phyloP scores from a whole-genome alignment of 2,888 invertebrate species.

The Oligia fasciuncula region DNA sequence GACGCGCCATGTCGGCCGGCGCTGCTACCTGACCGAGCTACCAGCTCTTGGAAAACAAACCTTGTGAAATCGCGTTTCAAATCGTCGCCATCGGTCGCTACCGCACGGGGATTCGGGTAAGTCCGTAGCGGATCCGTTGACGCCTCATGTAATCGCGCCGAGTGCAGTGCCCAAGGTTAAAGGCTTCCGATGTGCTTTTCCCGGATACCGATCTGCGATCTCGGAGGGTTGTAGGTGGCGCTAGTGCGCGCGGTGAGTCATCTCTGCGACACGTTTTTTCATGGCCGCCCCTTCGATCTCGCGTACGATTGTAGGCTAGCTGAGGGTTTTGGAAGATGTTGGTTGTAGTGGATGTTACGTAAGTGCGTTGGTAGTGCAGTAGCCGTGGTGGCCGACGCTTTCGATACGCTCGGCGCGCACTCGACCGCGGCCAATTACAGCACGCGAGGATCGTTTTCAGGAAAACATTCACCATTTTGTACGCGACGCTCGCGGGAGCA shows the following conservation, averaged over 20 bases:
- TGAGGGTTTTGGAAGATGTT: constrained; percentile 77
- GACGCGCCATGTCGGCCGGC: constrained; percentile 86
- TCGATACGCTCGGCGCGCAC: constrained; percentile 81
- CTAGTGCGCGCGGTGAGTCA: constrained; percentile 87
- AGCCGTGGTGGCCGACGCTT: constrained; percentile 82
- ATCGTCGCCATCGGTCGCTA: constrained; percentile 74
- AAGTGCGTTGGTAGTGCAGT: constrained; percentile 85
- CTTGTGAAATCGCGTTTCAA: constrained; percentile 74
- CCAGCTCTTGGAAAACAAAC: constrained; percentile 81
- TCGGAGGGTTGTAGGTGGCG: constrained; percentile 82
- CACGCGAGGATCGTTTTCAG: constrained; percentile 87
- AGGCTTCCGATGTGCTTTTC: constrained; percentile 76
- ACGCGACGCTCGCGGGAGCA: constrained; percentile 78
- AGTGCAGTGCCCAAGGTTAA: constrained; percentile 80
- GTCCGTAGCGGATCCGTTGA: constrained; percentile 75
- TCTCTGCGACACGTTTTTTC: constrained; percentile 88
- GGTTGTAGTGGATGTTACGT: constrained; percentile 87
- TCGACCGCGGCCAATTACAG: constrained; percentile 84
- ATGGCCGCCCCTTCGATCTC: constrained; percentile 87
- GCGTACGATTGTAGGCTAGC: constrained; percentile 72
- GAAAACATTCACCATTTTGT: constrained; percentile 89
- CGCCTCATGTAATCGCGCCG: constrained; percentile 62
- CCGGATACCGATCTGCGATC: constrained; percentile 75
- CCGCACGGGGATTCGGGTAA: constrained; percentile 84
- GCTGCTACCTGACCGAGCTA: constrained; percentile 86